Evolutionary conservation across 1,140 invertebrate genomes (phyloP).

Genomic region (Aculops lycopersici): DNA sequence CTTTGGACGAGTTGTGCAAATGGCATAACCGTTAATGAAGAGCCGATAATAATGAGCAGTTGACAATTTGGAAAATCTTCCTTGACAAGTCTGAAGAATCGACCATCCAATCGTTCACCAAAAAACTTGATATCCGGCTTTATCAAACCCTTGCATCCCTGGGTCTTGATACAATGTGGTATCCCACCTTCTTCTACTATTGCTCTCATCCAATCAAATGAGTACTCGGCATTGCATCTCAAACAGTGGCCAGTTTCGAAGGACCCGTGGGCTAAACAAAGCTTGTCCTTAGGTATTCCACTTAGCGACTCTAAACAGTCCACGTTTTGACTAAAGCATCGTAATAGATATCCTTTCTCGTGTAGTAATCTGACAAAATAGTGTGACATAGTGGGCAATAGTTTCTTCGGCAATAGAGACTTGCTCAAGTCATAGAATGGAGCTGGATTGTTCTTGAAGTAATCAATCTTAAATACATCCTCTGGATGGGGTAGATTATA

Average conservation of each 20-base stretch:
- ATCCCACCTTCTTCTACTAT: conserved; percentile 18
- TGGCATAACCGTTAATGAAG: conserved; percentile 67
- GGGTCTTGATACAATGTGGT: conserved; percentile 4
- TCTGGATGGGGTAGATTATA: conserved; percentile 73
- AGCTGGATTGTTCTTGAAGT: conserved; percentile 32
- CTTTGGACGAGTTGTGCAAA: conserved; percentile 62
- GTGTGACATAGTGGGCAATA: conserved; percentile 39
- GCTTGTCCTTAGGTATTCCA: conserved; percentile 47
- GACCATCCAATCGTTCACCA: conserved; percentile 44
- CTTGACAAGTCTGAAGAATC: conserved; percentile 23
- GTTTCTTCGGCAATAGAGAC: conserved; percentile 43
- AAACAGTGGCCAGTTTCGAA: no score
- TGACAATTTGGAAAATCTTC: conserved; percentile 54
- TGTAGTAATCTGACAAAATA: conserved; percentile 43
- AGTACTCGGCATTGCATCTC: no score
- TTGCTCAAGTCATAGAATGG: conserved; percentile 57
- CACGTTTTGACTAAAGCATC: conserved; percentile 74
- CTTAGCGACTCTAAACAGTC: conserved; percentile 61
- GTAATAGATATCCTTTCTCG: conserved; percentile 39
- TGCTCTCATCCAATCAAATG: conserved; percentile 46
- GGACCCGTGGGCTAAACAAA: conserved; percentile 74
- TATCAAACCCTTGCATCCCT: no score
- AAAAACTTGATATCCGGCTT: conserved; percentile 86
- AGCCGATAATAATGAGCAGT: conserved; percentile 72
- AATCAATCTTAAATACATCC: conserved; percentile 58